These are phyloP conservation scores for Cryptotis parvus DNA, from an alignment of 2,113 vertebrate genomes.

Conservation along the genomic window DNA sequence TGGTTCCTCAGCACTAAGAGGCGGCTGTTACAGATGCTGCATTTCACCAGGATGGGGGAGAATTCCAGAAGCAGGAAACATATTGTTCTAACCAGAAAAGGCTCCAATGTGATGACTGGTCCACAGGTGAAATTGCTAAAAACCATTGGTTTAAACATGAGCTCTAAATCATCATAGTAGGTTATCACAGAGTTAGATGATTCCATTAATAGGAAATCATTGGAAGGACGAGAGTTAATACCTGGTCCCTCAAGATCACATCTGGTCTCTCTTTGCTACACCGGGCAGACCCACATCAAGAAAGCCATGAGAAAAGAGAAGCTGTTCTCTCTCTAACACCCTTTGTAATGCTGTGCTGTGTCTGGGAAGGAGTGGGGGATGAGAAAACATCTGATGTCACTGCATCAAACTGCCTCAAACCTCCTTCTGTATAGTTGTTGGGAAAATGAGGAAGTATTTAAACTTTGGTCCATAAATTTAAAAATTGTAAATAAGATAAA, in stretches of 20 bases:
- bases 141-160: neutral
- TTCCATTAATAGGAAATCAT: neutral
- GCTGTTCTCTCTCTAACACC: neutral
- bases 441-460: slow-evolving; percentile 68
- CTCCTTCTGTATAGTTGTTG: slow-evolving; percentile 55
- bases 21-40: neutral
- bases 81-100: neutral
- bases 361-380: neutral
- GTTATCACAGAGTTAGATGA: neutral
- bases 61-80: neutral
- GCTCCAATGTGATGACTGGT: too few relatives aligned
- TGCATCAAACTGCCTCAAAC: slow-evolving; percentile 37
- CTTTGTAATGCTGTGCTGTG: slow-evolving; percentile 35
- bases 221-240: neutral
- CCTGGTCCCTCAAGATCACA: neutral
- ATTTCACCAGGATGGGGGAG: neutral
- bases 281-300: neutral
- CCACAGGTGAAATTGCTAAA: too few relatives aligned
- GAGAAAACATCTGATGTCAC: slow-evolving; percentile 4
- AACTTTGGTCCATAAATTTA: slow-evolving; percentile 52
- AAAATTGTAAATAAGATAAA: slow-evolving; percentile 80
- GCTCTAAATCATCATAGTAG: neutral
- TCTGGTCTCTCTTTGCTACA: neutral
- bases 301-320: neutral
- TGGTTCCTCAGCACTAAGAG: neutral